phyloP scores from a whole-genome alignment of 2,888 invertebrate species.

The Drosophila limbata region DNA sequence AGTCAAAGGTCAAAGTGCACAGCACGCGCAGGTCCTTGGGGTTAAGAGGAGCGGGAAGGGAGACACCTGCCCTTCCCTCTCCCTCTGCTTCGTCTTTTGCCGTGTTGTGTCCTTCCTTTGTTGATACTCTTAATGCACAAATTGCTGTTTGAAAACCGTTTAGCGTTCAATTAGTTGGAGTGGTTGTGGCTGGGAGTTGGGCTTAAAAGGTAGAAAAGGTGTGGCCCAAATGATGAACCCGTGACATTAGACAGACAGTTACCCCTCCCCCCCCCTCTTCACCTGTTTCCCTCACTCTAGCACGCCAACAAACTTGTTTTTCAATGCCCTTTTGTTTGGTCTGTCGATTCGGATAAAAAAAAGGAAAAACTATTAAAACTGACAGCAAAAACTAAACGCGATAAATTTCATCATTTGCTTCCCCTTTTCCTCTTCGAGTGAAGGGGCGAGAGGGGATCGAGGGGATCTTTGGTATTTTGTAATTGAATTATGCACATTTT shows the following conservation, averaged over 20 bases:
- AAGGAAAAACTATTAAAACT: conserved; percentile 26
- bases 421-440: background rate
- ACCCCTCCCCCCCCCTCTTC: background rate
- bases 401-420: conserved; percentile 50
- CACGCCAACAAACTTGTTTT: conserved; percentile 15
- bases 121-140: conserved; percentile 69
- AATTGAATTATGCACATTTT: conserved; percentile 69
- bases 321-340: conserved; percentile 23
- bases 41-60: background rate
- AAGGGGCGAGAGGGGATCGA: background rate
- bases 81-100: too few relatives aligned
- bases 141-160: conserved; percentile 71
- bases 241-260: conserved; percentile 26
- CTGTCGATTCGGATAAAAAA: conserved; percentile 17
- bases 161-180: conserved; percentile 76
- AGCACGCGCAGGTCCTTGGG: conserved; percentile 40
- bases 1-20: conserved; percentile 64
- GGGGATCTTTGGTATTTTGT: conserved; percentile 60
- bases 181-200: conserved; percentile 31
- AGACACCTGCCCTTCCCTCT: too few relatives aligned
- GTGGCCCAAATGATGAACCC: conserved; percentile 35
- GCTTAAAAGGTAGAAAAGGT: conserved; percentile 32
- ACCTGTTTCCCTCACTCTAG: too few relatives aligned
- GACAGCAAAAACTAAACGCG: conserved; percentile 38
- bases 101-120: conserved; percentile 40